These are phyloP conservation scores for Otolemur crassicaudatus DNA, from an alignment of 2,797 vertebrate genomes.

Conservation along the genomic window DNA sequence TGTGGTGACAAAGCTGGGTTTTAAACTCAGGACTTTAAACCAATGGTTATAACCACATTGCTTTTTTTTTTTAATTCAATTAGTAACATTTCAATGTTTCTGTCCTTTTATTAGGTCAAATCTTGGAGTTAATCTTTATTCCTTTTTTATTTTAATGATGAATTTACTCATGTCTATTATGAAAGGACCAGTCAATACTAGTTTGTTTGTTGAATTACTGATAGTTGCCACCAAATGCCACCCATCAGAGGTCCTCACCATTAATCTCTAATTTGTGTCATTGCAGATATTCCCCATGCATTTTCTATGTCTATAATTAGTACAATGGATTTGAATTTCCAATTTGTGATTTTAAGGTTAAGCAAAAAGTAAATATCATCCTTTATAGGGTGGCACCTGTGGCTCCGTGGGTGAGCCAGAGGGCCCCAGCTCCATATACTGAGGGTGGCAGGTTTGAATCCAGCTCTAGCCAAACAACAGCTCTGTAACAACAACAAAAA, in stretches of 20 bases:
- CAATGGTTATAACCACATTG: background rate
- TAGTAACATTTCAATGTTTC: background rate
- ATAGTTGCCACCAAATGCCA: background rate
- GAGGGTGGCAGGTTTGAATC: too few relatives aligned
- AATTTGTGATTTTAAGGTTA: background rate
- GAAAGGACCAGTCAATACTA: background rate
- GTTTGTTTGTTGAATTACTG: background rate
- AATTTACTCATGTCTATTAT: background rate
- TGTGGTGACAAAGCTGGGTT: background rate
- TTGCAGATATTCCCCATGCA: background rate
- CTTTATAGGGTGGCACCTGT: too few relatives aligned
- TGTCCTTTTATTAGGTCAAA: background rate
- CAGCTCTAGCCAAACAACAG: too few relatives aligned
- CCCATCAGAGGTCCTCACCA: background rate
- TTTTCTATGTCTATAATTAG: background rate
- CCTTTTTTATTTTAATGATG: background rate
- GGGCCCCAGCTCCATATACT: too few relatives aligned
- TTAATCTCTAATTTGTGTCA: background rate
- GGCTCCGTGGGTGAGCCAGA: too few relatives aligned
- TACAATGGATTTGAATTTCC: background rate
- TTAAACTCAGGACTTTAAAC: background rate
- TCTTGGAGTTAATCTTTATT: background rate
- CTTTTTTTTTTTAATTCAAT: background rate
- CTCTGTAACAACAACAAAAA: too few relatives aligned
- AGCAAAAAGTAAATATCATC: too few relatives aligned